phyloP scores from a whole-genome alignment of 2,113 vertebrate species.

The Coturnix japonica region DNA sequence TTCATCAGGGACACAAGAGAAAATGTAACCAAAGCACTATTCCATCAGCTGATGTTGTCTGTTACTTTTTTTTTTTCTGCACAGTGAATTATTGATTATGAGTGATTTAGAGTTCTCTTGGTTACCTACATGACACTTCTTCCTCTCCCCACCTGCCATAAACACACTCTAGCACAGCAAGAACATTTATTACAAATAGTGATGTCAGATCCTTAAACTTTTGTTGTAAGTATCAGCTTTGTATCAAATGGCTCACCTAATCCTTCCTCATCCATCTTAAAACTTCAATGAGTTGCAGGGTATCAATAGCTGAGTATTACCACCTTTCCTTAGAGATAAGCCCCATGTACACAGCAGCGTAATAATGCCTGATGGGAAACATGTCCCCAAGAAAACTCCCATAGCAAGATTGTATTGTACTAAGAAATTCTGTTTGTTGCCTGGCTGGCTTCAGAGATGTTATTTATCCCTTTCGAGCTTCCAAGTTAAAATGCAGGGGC shows the following conservation, averaged over 20 bases:
- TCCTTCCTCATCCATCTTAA: not conserved
- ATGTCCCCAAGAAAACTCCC: not conserved
- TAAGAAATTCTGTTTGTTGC: slow-evolving; percentile 51
- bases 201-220: slow-evolving; percentile 45
- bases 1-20: slow-evolving; percentile 10
- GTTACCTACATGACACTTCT: not conserved
- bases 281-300: not conserved
- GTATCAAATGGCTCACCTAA: not conserved
- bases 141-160: not conserved
- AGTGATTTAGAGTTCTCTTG: slow-evolving; percentile 36
- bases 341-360: not conserved
- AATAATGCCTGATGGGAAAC: not conserved
- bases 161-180: not conserved
- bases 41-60: slow-evolving; percentile 14
- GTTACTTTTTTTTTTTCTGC: not conserved
- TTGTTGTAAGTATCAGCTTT: not conserved
- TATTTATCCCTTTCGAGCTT: slow-evolving; percentile 57
- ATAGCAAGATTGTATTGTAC: not conserved
- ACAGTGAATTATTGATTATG: slow-evolving; percentile 38
- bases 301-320: not conserved
- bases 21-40: slow-evolving; percentile 18
- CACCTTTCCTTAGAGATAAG: slow-evolving; percentile 31
- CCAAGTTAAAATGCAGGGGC: slow-evolving; percentile 42
- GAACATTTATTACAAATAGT: slow-evolving; percentile 16
- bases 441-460: slow-evolving; percentile 39